A percentile compares a stretch with the other conserved stretches of the same genome.
phyloP scores from a whole-genome alignment of 53 echinoderm and acorn worm genomes.

The Temnopleurus reevesii region DNA sequence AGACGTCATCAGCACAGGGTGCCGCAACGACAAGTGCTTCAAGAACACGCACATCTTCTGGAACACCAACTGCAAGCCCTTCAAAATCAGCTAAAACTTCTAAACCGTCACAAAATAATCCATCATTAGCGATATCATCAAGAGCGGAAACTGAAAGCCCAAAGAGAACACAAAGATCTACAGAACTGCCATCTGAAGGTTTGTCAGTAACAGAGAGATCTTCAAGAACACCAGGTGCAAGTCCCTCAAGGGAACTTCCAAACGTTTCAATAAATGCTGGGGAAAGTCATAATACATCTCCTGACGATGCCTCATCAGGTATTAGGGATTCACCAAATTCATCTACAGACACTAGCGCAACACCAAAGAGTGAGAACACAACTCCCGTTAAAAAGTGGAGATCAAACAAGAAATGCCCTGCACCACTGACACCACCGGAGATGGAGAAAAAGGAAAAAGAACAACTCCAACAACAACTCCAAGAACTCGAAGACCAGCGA shows the following conservation, averaged over 20 bases:
- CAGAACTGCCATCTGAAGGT: not conserved
- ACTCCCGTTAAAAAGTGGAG: constrained; percentile 2
- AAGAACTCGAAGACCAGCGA: too few relatives aligned
- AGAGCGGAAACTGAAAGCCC: too few relatives aligned
- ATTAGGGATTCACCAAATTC: not conserved
- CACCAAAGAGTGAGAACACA: not conserved
- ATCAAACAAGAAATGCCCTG: constrained; percentile 45
- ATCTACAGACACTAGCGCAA: not conserved
- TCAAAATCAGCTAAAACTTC: not conserved
- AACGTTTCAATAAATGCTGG: not conserved
- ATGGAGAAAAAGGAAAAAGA: not conserved
- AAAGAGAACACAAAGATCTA: not conserved
- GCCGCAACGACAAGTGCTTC: not conserved
- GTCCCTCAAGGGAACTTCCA: constrained; percentile 9
- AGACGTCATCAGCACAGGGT: not conserved
- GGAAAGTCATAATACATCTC: not conserved
- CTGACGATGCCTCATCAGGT: not conserved
- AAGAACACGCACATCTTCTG: not conserved
- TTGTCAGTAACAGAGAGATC: not conserved
- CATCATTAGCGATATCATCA: too few relatives aligned
- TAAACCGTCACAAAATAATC: too few relatives aligned
- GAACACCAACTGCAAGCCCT: not conserved
- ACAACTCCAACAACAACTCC: not conserved
- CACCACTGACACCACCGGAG: constrained; percentile 18
- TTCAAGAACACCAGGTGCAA: not conserved